Conservation (phyloP, 2,888 invertebrate species). For the Podotricha telesiphe region DNA sequence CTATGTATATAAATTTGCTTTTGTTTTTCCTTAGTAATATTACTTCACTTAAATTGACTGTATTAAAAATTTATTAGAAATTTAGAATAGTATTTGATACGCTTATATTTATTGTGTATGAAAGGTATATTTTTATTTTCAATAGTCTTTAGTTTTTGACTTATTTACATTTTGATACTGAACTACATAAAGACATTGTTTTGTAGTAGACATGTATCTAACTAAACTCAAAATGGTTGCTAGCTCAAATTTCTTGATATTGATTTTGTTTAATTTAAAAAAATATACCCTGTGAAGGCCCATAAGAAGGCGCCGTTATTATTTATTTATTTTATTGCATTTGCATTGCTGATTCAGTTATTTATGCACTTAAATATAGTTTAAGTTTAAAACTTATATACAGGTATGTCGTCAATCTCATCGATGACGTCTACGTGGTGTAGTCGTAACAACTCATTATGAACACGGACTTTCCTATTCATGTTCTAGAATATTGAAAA, state of each 20-base stretch:
- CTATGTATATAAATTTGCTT: slow-evolving; percentile 20
- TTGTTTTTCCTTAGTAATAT: slow-evolving; percentile 13
- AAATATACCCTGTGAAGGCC: background rate
- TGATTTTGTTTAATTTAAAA: no score
- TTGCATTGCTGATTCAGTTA: slow-evolving; percentile 38
- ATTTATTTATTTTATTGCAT: slow-evolving; percentile 24
- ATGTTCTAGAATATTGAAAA: background rate
- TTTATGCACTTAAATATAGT: slow-evolving; percentile 28
- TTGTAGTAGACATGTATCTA: no score
- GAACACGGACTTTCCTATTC: background rate
- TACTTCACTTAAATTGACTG: background rate
- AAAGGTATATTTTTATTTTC: no score
- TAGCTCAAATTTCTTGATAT: no score
- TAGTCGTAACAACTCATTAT: background rate
- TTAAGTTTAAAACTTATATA: slow-evolving; percentile 23
- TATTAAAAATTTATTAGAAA: background rate
- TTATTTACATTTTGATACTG: no score
- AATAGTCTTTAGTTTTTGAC: no score
- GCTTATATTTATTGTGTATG: no score
- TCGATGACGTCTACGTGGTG: background rate
- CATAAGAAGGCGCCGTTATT: slow-evolving; percentile 1
- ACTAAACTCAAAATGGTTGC: no score
- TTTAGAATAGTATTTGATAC: no score
- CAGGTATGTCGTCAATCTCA: background rate
- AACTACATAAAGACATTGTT: no score